A percentile compares a stretch with the other conserved stretches of the same genome.
Conservation (phyloP, 2,888 invertebrate genomes). For the Trichogramma dendrolimi region DNA sequence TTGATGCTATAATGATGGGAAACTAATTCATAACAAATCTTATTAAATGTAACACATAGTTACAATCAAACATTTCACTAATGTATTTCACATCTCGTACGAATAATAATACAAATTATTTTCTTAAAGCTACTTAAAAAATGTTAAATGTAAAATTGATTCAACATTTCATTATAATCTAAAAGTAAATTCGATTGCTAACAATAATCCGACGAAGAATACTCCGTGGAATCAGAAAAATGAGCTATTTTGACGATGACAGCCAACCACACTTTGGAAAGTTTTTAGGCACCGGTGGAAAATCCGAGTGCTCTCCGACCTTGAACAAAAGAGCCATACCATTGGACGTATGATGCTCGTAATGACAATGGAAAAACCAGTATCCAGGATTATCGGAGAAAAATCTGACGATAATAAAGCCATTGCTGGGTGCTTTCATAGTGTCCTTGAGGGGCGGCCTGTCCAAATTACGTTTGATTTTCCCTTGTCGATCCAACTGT, state of each 20-base stretch:
- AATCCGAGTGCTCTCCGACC: slow-evolving; percentile 74
- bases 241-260: background rate
- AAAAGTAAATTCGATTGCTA: no score
- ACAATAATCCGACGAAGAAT: no score
- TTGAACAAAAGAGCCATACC: slow-evolving; percentile 85
- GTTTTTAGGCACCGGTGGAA: slow-evolving; percentile 66
- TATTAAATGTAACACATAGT: no score
- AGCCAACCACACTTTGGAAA: slow-evolving; percentile 70
- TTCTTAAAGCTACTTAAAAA: no score
- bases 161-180: no score
- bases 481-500: slow-evolving; percentile 65
- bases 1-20: no score
- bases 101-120: no score
- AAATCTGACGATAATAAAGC: slow-evolving; percentile 80
- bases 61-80: no score
- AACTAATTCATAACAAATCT: no score
- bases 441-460: slow-evolving; percentile 81
- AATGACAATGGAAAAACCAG: slow-evolving; percentile 89
- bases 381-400: slow-evolving; percentile 80
- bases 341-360: slow-evolving; percentile 84
- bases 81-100: no score
- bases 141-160: no score
- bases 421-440: slow-evolving; percentile 85
- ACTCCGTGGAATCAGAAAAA: no score
- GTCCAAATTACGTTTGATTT: slow-evolving; percentile 66